These are phyloP conservation scores for Xenotilapia caudafasciata DNA, from an alignment of 2,113 vertebrate genomes.

Conservation along the genomic window DNA sequence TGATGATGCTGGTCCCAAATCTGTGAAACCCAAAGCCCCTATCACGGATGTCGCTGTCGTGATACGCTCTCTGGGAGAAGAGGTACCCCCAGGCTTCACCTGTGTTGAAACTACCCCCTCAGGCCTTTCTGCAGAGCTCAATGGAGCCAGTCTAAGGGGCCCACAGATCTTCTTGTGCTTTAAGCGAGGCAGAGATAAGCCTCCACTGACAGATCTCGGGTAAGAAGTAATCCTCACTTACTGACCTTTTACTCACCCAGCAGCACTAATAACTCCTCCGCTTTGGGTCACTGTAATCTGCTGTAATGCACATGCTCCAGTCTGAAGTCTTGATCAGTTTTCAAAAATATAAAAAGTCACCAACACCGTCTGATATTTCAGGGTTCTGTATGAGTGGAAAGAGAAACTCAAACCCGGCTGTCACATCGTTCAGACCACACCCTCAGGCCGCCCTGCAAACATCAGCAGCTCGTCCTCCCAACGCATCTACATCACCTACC, in stretches of 20 bases:
- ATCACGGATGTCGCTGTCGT: slow-evolving; percentile 94
- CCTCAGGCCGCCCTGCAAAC: slow-evolving; percentile 88
- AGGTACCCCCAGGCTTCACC: slow-evolving; percentile 85
- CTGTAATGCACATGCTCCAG: slow-evolving; percentile 15
- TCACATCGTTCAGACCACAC: slow-evolving; percentile 92
- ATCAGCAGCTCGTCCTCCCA: slow-evolving; percentile 91
- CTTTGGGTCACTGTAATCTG: slow-evolving; percentile 36
- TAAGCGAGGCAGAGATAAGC: slow-evolving; percentile 92
- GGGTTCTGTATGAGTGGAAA: slow-evolving; percentile 94
- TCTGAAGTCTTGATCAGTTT: background rate
- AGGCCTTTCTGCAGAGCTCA: slow-evolving; percentile 92
- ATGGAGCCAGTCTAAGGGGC: slow-evolving; percentile 89
- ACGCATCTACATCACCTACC: slow-evolving; percentile 90
- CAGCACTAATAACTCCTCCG: slow-evolving; percentile 44
- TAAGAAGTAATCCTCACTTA: slow-evolving; percentile 72
- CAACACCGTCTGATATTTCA: slow-evolving; percentile 27
- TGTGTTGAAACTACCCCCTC: slow-evolving; percentile 90
- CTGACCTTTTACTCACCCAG: slow-evolving; percentile 43
- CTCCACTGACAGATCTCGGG: slow-evolving; percentile 96
- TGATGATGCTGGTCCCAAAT: slow-evolving; percentile 86
- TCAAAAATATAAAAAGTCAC: background rate
- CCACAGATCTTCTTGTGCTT: slow-evolving; percentile 95
- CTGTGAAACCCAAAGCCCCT: slow-evolving; percentile 86
- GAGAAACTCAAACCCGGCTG: slow-evolving; percentile 94
- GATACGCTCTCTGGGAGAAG: slow-evolving; percentile 91